Evolutionary conservation across 2,888 invertebrate genomes (phyloP), one percentile per base, ranked within the genome.

Genomic region (Cataglyphis rosenhaueri): DNA sequence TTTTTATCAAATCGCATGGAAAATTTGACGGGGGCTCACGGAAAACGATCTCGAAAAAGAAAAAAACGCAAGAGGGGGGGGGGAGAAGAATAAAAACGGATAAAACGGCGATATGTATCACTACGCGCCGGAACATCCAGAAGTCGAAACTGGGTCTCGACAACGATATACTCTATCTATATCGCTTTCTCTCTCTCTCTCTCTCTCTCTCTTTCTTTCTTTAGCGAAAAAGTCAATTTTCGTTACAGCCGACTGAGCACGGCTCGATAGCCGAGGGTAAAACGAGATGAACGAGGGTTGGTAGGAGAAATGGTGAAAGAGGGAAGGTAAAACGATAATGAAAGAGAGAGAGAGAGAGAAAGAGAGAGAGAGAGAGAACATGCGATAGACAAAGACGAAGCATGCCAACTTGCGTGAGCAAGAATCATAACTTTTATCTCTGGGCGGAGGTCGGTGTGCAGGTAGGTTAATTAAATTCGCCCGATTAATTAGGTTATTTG

Each of bases 401-500:
- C 92, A 92, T 92, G 91, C 91, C 91, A 93, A 91, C 85, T 92
- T 88, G 92, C 92, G 92, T 92, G 92, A 89, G 92, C 87, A 84
- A 84, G 89, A 88, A 89, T 91, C 90, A 91, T 92, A 91, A 92
- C 88, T 91, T 91, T 85, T 82, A 86, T 85, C 83, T 83, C 75
- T 82, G 59, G 59, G 44, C 78, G 59, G 57, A 25, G 70, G 84
- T 76, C 84, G 61, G 86, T 74, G 87, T 65, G 82, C 84, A 83
- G 61, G 70, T 75, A 86, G 91, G 89, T 93, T 92, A 92, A 93
- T 93, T 93, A 92, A 92, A 92, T 92, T 90, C 90, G 88, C 90
- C 91, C 91, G 90, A 92, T 92, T 93, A 92, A 93, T 93, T 93
- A 91, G 91, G 89, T 92, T 92, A 92, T 92, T 92, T 91, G 91